These are phyloP conservation scores for Palythoa grandis DNA, from an alignment of 92 coral and sea anemone species.

Conservation along the genomic window DNA sequence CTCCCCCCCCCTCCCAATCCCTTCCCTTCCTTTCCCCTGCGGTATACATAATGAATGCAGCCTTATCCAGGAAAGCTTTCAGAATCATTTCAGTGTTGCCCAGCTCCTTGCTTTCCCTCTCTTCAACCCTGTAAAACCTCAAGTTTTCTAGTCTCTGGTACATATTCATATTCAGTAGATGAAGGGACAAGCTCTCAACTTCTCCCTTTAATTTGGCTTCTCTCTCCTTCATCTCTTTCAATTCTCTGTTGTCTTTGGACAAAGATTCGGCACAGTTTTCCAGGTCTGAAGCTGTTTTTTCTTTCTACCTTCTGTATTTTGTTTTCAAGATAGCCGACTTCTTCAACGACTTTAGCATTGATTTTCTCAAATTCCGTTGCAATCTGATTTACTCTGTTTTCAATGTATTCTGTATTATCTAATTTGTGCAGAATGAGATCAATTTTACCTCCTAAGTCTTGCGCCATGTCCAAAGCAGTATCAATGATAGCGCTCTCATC, in stretches of 20 bases:
- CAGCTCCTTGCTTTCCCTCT: no score
- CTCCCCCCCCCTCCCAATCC: no score
- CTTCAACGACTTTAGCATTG: constrained; percentile 26
- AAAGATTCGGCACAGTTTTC: constrained; percentile 2
- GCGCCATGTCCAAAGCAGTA: constrained; percentile 3
- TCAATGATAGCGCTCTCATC: not conserved
- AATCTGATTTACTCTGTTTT: constrained; percentile 6
- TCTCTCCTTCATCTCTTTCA: not conserved
- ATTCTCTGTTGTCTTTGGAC: not conserved
- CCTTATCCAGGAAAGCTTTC: no score
- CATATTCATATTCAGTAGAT: not conserved
- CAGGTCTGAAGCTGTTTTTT: constrained; percentile 13
- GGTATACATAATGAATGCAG: no score
- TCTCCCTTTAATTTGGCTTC: constrained; percentile 1
- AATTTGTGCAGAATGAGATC: constrained; percentile 13
- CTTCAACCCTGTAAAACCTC: not conserved
- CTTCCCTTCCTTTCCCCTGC: no score
- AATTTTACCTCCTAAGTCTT: constrained; percentile 6
- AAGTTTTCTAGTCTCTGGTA: not conserved
- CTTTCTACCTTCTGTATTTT: constrained; percentile 7
- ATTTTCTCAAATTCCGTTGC: constrained; percentile 5
- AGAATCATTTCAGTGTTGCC: no score
- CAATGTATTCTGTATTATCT: constrained; percentile 8
- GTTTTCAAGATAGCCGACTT: constrained; percentile 13
- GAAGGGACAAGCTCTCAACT: not conserved